Conservation (phyloP, 2,888 invertebrate species). For the Doris montereyensis region DNA sequence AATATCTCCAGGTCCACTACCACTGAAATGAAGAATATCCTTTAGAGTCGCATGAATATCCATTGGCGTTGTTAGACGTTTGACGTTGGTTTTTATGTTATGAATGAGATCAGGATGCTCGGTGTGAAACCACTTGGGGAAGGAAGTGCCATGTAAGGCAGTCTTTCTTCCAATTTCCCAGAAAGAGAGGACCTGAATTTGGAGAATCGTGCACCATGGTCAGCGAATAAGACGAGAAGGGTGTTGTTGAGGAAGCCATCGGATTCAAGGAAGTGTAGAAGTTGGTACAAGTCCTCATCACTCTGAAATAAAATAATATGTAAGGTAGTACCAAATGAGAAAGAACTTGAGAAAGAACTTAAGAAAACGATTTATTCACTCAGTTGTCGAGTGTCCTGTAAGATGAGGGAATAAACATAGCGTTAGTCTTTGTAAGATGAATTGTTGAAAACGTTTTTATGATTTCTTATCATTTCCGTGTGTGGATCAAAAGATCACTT, state of each 20-base stretch:
- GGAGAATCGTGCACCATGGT: slow-evolving; percentile 88
- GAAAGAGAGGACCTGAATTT: slow-evolving; percentile 87
- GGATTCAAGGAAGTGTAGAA: slow-evolving; percentile 76
- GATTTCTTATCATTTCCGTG: too few relatives aligned
- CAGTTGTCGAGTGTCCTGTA: too few relatives aligned
- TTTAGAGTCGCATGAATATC: slow-evolving; percentile 88
- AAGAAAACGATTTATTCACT: too few relatives aligned
- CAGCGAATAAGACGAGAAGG: slow-evolving; percentile 89
- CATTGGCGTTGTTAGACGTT: slow-evolving; percentile 87
- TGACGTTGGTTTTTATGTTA: slow-evolving; percentile 78
- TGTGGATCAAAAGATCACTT: too few relatives aligned
- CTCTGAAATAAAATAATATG: slow-evolving; percentile 81
- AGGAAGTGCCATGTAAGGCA: slow-evolving; percentile 88
- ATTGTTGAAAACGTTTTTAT: too few relatives aligned
- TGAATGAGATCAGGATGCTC: slow-evolving; percentile 78
- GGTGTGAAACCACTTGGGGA: slow-evolving; percentile 82
- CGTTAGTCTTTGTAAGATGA: too few relatives aligned
- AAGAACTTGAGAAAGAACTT: too few relatives aligned
- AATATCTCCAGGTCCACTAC: slow-evolving; percentile 43
- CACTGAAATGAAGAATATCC: slow-evolving; percentile 78
- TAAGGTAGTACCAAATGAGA: too few relatives aligned
- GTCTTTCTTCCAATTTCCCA: slow-evolving; percentile 91
- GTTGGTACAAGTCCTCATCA: slow-evolving; percentile 80
- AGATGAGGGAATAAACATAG: too few relatives aligned
- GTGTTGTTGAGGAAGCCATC: slow-evolving; percentile 83